A percentile compares a stretch with the other conserved stretches of the same genome.
These are phyloP conservation scores for Lophotis ruficrista DNA, from an alignment of 2,113 vertebrate genomes.

Conservation along the genomic window DNA sequence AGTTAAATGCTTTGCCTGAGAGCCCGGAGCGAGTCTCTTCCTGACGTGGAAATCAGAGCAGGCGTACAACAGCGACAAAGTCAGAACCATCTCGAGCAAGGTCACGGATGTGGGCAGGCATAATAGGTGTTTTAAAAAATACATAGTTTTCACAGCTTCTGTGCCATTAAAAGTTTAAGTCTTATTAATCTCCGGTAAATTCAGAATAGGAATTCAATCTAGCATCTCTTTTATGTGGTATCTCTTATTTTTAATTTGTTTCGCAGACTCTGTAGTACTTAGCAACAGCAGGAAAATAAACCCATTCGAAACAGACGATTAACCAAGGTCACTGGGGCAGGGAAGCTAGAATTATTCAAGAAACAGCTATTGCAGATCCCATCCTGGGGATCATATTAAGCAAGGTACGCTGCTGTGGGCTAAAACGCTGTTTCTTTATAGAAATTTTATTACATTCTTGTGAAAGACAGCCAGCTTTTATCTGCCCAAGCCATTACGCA, in stretches of 20 bases:
- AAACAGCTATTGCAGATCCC: constrained; percentile 24
- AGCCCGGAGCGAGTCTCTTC: not conserved
- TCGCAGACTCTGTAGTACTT: not conserved
- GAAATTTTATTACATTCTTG: not conserved
- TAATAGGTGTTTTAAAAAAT: constrained; percentile 17
- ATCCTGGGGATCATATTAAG: not conserved
- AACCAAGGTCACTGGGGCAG: constrained; percentile 55
- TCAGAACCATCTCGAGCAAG: not conserved
- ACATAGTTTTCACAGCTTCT: not conserved
- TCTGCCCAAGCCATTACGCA: not conserved
- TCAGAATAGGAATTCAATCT: constrained; percentile 12
- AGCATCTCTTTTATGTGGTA: constrained; percentile 36
- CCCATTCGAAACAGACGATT: constrained; percentile 63
- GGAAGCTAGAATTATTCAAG: constrained; percentile 13
- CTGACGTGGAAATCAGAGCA: not conserved
- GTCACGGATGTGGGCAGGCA: not conserved
- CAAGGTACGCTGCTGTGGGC: not conserved
- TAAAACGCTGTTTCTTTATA: not conserved
- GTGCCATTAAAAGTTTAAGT: constrained; percentile 24
- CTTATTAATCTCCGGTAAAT: constrained; percentile 29
- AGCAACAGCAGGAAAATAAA: constrained; percentile 51
- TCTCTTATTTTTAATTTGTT: constrained; percentile 56
- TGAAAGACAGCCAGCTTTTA: not conserved
- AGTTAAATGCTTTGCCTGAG: not conserved
- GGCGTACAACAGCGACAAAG: not conserved